phyloP scores from a whole-genome alignment of 1,140 invertebrate genomes.

The Augochlora pura region DNA sequence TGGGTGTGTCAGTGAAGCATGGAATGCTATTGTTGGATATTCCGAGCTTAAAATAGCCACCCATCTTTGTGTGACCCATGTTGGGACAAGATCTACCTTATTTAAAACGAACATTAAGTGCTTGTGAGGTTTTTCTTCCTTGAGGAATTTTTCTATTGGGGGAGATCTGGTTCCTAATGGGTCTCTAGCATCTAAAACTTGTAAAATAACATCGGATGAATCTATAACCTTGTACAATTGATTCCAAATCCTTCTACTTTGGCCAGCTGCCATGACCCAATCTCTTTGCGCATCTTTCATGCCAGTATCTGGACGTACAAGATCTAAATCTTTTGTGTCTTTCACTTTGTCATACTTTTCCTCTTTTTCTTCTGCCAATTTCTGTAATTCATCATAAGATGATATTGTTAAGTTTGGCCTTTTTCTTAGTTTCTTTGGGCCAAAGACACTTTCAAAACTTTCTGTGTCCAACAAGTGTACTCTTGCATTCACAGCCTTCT shows the following conservation, averaged over 20 bases:
- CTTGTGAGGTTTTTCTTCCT: constrained; percentile 89
- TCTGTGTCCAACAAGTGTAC: constrained; percentile 98
- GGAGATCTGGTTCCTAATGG: constrained; percentile 96
- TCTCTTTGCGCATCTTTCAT: constrained; percentile 87
- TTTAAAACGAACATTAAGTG: constrained; percentile 87
- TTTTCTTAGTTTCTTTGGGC: constrained; percentile 95
- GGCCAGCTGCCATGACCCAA: constrained; percentile 95
- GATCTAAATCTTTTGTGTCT: constrained; percentile 88
- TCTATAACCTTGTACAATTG: constrained; percentile 99
- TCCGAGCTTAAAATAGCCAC: constrained; percentile 95
- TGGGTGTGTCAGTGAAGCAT: constrained; percentile 98
- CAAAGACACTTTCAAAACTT: constrained; percentile 96
- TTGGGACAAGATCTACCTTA: constrained; percentile 96
- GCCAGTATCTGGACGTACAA: constrained; percentile 91
- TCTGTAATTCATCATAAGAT: constrained; percentile 86
- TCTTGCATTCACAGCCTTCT: constrained; percentile 93
- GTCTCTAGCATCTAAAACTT: constrained; percentile 96
- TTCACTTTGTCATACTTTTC: constrained; percentile 89
- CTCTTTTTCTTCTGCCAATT: constrained; percentile 85
- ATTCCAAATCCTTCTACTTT: constrained; percentile 99
- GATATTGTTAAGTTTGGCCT: constrained; percentile 90
- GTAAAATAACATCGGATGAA: constrained; percentile 97
- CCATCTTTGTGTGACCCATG: constrained; percentile 98
- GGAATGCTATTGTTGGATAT: constrained; percentile 98
- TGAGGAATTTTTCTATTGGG: constrained; percentile 91